Conservation (phyloP, 2,888 invertebrate species). For the Rutpela maculata region DNA sequence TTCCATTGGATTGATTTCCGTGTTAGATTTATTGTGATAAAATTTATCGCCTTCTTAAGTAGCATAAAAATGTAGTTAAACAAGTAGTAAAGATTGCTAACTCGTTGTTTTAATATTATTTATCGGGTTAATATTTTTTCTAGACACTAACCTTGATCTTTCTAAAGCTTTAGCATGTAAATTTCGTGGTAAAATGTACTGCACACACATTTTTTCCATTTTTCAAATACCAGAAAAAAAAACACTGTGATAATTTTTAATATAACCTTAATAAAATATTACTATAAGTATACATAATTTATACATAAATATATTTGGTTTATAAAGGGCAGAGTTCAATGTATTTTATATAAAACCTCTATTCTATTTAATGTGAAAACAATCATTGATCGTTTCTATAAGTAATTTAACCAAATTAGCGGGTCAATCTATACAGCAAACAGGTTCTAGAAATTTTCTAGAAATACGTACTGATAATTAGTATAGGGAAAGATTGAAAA, state of each 20-base stretch:
- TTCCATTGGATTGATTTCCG: slow-evolving; percentile 15
- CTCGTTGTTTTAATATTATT: not conserved
- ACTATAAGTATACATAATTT: too few relatives aligned
- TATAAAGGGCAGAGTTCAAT: too few relatives aligned
- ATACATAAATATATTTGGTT: too few relatives aligned
- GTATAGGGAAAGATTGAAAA: too few relatives aligned
- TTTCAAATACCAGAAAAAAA: not conserved
- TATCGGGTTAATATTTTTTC: not conserved
- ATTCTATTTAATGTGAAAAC: too few relatives aligned
- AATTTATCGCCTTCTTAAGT: slow-evolving; percentile 1
- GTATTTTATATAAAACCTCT: too few relatives aligned
- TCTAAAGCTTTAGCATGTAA: not conserved
- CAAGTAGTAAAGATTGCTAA: slow-evolving; percentile 11
- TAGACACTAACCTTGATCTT: not conserved
- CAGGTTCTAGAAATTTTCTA: too few relatives aligned
- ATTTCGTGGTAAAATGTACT: not conserved
- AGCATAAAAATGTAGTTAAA: slow-evolving; percentile 7
- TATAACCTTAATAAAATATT: too few relatives aligned
- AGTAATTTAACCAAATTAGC: too few relatives aligned
- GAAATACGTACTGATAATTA: too few relatives aligned
- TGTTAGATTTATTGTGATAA: slow-evolving; percentile 6
- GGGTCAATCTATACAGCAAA: too few relatives aligned
- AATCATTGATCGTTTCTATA: too few relatives aligned
- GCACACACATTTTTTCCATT: not conserved
- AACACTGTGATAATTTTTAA: not conserved